Percentiles rank a stretch among this genome's conserved stretches.
These are phyloP conservation scores for Lethocerus indicus DNA, from an alignment of 1,140 invertebrate species.

Conservation along the genomic window DNA sequence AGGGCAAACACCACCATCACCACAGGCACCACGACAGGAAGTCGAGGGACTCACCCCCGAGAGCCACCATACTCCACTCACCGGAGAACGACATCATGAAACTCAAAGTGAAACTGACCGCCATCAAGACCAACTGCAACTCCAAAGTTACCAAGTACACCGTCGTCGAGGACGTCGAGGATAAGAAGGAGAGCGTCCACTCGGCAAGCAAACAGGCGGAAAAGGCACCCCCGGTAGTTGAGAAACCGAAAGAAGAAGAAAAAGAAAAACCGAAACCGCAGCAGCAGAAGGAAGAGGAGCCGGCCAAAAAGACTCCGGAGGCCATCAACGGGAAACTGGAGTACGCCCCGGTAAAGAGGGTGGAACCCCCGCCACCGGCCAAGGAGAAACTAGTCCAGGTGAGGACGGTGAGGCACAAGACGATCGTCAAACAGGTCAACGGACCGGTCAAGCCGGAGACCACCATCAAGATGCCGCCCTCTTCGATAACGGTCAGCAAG, in stretches of 20 bases:
- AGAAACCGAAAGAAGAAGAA: not conserved
- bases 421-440: conserved; percentile 10
- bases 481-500: conserved; percentile 20
- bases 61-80: conserved; percentile 20
- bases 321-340: too few species aligned
- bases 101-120: conserved; percentile 21
- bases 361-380: too few species aligned
- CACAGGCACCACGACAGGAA: conserved; percentile 16
- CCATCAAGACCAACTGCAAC: conserved; percentile 10
- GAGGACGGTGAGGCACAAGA: conserved; percentile 17
- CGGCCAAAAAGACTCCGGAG: not conserved
- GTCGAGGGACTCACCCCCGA: conserved; percentile 13
- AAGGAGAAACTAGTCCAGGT: conserved; percentile 19
- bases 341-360: too few species aligned
- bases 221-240: not conserved
- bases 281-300: not conserved
- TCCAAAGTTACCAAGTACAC: conserved; percentile 9
- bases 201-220: not conserved
- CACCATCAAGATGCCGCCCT: conserved; percentile 17
- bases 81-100: conserved; percentile 20
- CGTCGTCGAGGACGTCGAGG: conserved; percentile 3
- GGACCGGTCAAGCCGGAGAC: conserved; percentile 2
- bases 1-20: conserved; percentile 20
- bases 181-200: conserved; percentile 9
- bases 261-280: not conserved